Conservation (phyloP, 2,888 invertebrate genomes). For the Stomorhina lunata region DNA sequence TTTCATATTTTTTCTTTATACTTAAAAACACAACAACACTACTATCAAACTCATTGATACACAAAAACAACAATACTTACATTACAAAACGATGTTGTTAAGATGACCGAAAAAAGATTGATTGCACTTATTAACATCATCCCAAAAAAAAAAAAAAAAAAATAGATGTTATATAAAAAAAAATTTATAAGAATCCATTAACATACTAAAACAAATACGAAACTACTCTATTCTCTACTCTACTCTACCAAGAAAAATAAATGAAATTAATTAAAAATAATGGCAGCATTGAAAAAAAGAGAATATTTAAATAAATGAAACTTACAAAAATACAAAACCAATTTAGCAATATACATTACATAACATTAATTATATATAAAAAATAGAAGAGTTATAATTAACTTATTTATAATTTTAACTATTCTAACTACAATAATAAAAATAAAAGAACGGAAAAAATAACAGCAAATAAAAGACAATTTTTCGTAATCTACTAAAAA, state of each 20-base stretch:
- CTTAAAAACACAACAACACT: conserved; percentile 61
- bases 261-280: conserved; percentile 25
- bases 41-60: conserved; percentile 46
- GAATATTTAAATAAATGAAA: conserved; percentile 35
- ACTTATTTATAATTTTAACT: conserved; percentile 45
- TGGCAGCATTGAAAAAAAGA: conserved; percentile 55
- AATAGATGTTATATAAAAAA: neutral
- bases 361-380: neutral
- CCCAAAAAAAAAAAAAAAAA: conserved; percentile 1
- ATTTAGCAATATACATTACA: conserved; percentile 32
- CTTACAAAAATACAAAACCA: conserved; percentile 40
- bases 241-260: conserved; percentile 13
- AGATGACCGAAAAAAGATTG: conserved; percentile 6
- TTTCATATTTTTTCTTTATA: conserved; percentile 38
- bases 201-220: conserved; percentile 30
- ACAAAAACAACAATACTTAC: conserved; percentile 25
- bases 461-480: conserved; percentile 47
- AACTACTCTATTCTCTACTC: conserved; percentile 47
- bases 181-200: conserved; percentile 14
- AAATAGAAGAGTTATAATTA: conserved; percentile 42
- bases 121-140: conserved; percentile 6
- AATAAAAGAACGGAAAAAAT: too few species aligned
- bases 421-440: conserved; percentile 49
- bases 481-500: conserved; percentile 51
- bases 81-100: neutral